Evolutionary conservation across 2,797 vertebrate genomes (phyloP), one percentile per base, ranked within the genome.

Genomic region (Clarias fuscus): DNA sequence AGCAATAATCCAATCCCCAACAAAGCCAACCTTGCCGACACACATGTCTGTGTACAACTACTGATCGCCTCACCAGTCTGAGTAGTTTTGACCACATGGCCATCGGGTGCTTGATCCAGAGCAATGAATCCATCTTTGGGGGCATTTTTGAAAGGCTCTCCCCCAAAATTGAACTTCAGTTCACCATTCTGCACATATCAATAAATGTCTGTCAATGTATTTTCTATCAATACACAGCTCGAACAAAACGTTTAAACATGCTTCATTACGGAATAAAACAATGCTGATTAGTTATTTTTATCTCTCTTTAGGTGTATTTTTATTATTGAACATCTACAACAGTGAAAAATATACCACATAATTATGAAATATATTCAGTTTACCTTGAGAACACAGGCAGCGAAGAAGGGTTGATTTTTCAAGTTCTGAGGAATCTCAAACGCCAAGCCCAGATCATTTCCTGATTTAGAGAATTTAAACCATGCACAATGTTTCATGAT

Each of bases 331-430:
- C 40, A n/a, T 48, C 20, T 7, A 27, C 13, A 48, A 48, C 48
- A 40, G 0, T 18, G 17, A 13, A n/a, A 62, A 40, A 48, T 7
- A 48, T 13, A n/a, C 0, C 40, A 15, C 5, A 10, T n/a, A 53
- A 15, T 14, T n/a, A 73, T 22, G 43, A 14, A 3, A 27, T 27
- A 53, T 10, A 11, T 83, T 90, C 91, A 0, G 8, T 71, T 77
- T 95, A 97, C 98, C 98, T 99, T 99, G 40, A 99, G 95, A 64
- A 99, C 98, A 93, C 98, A 99, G 64, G 98, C 95, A 83, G 97
- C 96, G 92, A 96, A 99, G 89, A 99, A 96, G 0, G 97, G 93
- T 92, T 99, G 97, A 91, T 94, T 97, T 90, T 93, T 97, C 84
- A 98, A 43, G 73, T 97, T 95, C 0, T 95, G 88, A 56, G 97